Evolutionary conservation across 2,113 vertebrate genomes (phyloP), one percentile per base, ranked within the genome.

Genomic region (Calyptommatus sinebrachiatus): DNA sequence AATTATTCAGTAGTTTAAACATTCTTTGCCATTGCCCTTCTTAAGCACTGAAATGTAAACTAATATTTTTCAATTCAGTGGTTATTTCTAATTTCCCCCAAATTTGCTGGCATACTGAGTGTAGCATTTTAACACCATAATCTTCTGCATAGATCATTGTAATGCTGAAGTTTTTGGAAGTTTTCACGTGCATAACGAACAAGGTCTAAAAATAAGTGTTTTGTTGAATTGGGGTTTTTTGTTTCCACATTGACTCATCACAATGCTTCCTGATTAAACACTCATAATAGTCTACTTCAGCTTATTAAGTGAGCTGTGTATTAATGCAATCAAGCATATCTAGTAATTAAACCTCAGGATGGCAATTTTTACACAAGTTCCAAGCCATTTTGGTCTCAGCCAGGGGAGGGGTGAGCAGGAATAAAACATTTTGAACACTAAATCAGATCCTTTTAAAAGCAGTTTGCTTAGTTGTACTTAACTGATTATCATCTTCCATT

Each of bases 201-300:
- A 50, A 50, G 12, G 53, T 18, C 53, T 70, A 70, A 70, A 8
- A 48, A 3, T 60, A 67, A 7, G 22, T 50, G 35, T 35, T 41
- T 68, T 78, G 69, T 61, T 57, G 46, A 46, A 72, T 50, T 26
- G 31, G 63, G 77, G 63, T 77, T 57, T 73, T 16, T 5, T 83
- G 12, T 74, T 83, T 83, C 68, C 29, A 67, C 66, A 73, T 29
- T 77, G 62, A 83, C 50, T 69, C 82, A 74, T 78, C 82, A 78
- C 71, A 78, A 83, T 78, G 71, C 82, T 74, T 69, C 76, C 46
- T 83, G 63, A 67, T 78, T 78, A 77, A 77, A 78, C 29, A 72
- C 63, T 65, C 63, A 73, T 73, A 69, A 69, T 69, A 73, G 62
- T 48, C 77, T 69, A 61, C 53, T 78, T 35, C 53, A 50, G 41